Conservation (phyloP, 2,113 vertebrate species). For the Malurus cyaneus region DNA sequence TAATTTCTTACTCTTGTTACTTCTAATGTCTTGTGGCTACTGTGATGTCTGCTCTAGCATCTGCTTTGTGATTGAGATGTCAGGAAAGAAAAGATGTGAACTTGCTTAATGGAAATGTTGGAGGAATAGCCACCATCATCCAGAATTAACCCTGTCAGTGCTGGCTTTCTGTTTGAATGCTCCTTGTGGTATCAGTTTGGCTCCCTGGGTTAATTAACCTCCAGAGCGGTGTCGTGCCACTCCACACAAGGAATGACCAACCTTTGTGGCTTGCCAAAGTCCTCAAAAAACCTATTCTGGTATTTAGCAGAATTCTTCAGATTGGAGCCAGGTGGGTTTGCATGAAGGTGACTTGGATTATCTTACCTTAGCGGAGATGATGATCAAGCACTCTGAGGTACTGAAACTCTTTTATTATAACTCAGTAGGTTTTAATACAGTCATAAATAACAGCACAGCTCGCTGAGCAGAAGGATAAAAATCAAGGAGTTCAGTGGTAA, state of each 20-base stretch:
- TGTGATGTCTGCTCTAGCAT: neutral
- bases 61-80: neutral
- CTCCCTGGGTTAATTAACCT: neutral
- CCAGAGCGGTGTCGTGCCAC: neutral
- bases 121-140: neutral
- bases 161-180: neutral
- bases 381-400: conserved; percentile 33
- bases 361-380: conserved; percentile 36
- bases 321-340: conserved; percentile 6
- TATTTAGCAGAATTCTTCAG: conserved; percentile 44
- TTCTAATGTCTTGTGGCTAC: neutral
- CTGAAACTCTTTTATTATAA: conserved; percentile 48
- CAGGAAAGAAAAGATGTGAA: neutral
- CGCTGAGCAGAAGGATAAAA: conserved; percentile 47
- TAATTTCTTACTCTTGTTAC: neutral
- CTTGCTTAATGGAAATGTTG: neutral
- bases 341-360: conserved; percentile 74
- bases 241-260: neutral
- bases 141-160: neutral
- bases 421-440: conserved; percentile 39
- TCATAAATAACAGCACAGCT: conserved; percentile 60
- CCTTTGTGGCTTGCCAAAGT: neutral
- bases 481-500: conserved; percentile 17
- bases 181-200: neutral
- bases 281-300: neutral